Conservation (phyloP, 1,140 invertebrate genomes). For the Fopius arisanus region DNA sequence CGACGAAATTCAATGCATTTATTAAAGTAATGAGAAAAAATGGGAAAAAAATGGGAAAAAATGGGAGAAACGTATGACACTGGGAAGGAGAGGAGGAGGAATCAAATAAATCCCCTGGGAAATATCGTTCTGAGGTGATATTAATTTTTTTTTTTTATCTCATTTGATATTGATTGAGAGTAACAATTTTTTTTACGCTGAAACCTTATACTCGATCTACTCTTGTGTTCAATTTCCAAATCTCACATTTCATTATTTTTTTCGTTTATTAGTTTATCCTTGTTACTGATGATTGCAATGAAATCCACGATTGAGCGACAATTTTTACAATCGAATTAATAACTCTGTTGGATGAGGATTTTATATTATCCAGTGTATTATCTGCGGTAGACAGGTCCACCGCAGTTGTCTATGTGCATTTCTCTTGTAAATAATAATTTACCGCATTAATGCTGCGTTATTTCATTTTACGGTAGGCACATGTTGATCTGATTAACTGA, state of each 20-base stretch:
- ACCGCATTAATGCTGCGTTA: neutral
- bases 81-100: neutral
- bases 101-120: neutral
- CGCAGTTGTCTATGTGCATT: neutral
- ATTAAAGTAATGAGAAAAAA: neutral
- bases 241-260: neutral
- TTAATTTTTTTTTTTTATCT: neutral
- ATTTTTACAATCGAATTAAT: neutral
- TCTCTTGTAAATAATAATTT: neutral
- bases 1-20: neutral
- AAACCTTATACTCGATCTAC: neutral
- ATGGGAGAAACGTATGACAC: neutral
- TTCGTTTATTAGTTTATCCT: neutral
- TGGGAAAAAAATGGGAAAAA: neutral
- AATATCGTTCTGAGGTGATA: too few relatives aligned
- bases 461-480: neutral
- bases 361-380: neutral
- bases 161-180: neutral
- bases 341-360: neutral
- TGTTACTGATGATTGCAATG: neutral
- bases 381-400: neutral
- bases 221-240: neutral
- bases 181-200: neutral
- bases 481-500: constrained; percentile 6
- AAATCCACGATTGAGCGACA: neutral